Evolutionary conservation across 2,888 invertebrate species (phyloP).

Genomic region (Melieria crassipennis): DNA sequence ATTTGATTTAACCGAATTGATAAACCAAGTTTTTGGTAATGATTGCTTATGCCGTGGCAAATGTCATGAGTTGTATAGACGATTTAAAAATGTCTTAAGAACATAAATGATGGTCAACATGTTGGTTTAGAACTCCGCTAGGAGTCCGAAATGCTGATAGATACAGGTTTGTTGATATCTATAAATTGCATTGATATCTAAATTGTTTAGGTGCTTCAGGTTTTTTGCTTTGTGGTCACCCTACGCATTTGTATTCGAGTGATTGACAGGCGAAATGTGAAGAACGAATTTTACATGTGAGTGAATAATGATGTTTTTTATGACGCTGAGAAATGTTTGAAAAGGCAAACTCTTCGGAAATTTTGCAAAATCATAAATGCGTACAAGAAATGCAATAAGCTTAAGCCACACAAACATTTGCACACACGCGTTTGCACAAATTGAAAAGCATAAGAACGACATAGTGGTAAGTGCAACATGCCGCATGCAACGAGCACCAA

Average conservation of each 20-base stretch:
- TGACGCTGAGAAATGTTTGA: conserved; percentile 54
- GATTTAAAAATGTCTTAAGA: no score
- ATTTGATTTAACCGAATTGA: no score
- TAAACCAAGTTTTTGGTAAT: no score
- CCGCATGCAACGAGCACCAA: neutral
- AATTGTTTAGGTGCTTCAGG: neutral
- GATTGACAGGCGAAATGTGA: conserved; percentile 67
- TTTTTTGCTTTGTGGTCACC: neutral
- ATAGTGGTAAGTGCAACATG: neutral
- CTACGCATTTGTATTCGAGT: conserved; percentile 48
- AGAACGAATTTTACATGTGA: conserved; percentile 69
- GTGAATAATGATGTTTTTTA: conserved; percentile 63
- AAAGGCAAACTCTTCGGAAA: conserved; percentile 44
- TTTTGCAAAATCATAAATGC: conserved; percentile 29
- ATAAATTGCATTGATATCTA: no score
- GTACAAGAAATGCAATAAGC: conserved; percentile 22
- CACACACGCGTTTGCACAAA: neutral
- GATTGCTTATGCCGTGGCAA: no score
- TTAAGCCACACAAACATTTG: neutral
- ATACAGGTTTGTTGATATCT: no score
- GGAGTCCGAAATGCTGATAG: no score
- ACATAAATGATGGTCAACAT: no score
- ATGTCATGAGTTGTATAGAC: no score
- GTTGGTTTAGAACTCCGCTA: no score
- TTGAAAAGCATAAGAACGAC: neutral